phyloP scores from a whole-genome alignment of 1,140 invertebrate species.

The Nomia melanderi region DNA sequence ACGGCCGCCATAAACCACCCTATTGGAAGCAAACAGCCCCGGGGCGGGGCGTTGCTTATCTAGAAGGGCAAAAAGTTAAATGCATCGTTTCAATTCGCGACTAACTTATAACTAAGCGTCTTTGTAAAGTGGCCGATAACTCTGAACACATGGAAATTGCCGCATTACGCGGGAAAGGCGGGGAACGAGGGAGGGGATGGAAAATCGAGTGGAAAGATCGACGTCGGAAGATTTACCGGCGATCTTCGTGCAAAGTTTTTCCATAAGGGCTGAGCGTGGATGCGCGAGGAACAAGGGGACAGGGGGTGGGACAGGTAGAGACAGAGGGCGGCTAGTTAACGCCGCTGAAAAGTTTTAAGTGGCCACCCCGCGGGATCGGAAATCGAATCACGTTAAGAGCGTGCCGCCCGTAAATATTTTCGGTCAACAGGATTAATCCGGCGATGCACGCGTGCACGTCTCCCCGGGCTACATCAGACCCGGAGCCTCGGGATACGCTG shows the following conservation, averaged over 20 bases:
- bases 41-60: neutral
- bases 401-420: constrained; percentile 15
- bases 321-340: neutral
- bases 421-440: constrained; percentile 19
- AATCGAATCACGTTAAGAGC: constrained; percentile 21
- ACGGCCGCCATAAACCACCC: no score
- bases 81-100: constrained; percentile 28
- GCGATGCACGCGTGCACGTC: no score
- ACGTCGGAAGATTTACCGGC: neutral
- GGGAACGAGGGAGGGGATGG: no score
- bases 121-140: neutral
- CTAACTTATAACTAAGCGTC: no score
- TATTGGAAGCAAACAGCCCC: no score
- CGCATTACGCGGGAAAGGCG: no score
- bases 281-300: no score
- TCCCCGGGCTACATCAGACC: neutral
- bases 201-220: neutral
- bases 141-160: constrained; percentile 25
- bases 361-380: neutral
- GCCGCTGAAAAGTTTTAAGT: constrained; percentile 21
- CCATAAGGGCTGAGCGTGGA: constrained; percentile 4
- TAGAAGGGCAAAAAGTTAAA: neutral
- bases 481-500: neutral
- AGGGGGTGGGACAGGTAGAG: no score
- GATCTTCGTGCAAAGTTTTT: constrained; percentile 3